Percentiles rank a stretch among this genome's conserved stretches.
Evolutionary conservation across 1,140 invertebrate genomes (phyloP).

Genomic region (Macrotrachela quadricornifera): DNA sequence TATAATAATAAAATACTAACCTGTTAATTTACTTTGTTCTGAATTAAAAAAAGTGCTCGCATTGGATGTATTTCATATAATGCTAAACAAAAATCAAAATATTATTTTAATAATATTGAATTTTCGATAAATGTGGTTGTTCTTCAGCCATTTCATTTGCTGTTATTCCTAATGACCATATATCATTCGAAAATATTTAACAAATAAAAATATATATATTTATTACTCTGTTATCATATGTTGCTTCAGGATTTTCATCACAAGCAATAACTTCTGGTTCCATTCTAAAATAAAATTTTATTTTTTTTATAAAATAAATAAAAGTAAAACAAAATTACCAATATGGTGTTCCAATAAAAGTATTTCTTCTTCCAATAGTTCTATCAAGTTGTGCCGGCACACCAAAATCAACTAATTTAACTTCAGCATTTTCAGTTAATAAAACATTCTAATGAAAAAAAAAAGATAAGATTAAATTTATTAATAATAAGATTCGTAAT

Average conservation of each 20-base stretch:
- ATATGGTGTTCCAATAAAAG: slow-evolving; percentile 85
- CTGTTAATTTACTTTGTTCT: slow-evolving; percentile 75
- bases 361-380: slow-evolving; percentile 91
- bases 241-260: slow-evolving; percentile 97
- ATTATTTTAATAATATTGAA: too few species aligned
- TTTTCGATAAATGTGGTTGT: slow-evolving; percentile 57
- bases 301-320: slow-evolving; percentile 43
- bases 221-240: slow-evolving; percentile 77
- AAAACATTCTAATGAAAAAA: slow-evolving; percentile 51
- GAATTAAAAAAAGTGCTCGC: slow-evolving; percentile 84
- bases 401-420: slow-evolving; percentile 98
- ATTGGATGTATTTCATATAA: slow-evolving; percentile 89
- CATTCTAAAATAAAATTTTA: too few species aligned
- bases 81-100: slow-evolving; percentile 10
- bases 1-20: too few species aligned
- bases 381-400: slow-evolving; percentile 95
- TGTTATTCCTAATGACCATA: slow-evolving; percentile 95
- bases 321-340: slow-evolving; percentile 55
- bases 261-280: slow-evolving; percentile 84
- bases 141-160: slow-evolving; percentile 99
- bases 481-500: too few species aligned
- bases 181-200: slow-evolving; percentile 42
- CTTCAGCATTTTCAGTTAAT: slow-evolving; percentile 95
- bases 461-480: too few species aligned
- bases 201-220: too few species aligned